phyloP scores from a whole-genome alignment of 2,113 vertebrate genomes.

The Piaya cayana region DNA sequence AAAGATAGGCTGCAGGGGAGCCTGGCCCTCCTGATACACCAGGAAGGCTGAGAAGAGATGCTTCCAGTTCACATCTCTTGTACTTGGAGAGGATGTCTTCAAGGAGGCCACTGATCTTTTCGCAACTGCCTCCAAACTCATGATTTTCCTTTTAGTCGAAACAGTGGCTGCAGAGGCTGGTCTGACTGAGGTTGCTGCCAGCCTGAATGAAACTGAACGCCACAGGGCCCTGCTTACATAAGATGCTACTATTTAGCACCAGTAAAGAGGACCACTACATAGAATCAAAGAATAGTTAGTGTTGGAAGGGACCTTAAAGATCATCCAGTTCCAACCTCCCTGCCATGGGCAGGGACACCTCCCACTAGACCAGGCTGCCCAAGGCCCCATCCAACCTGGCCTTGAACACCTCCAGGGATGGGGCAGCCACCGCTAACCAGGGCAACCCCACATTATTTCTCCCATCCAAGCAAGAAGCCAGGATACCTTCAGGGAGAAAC shows the following conservation, averaged over 20 bases:
- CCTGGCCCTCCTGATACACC: accelerated
- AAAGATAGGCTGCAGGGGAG: accelerated
- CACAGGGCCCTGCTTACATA: neutral
- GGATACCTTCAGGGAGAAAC: neutral
- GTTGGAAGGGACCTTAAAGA: no score
- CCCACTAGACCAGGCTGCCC: no score
- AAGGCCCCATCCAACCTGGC: no score
- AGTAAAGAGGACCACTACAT: accelerated
- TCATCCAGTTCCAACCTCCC: no score
- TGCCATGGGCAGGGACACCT: no score
- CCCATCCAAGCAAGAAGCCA: no score
- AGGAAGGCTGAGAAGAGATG: neutral
- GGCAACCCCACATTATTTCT: no score
- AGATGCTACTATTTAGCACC: accelerated
- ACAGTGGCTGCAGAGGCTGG: accelerated
- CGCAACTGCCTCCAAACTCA: neutral
- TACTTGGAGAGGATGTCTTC: accelerated
- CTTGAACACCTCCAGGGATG: no score
- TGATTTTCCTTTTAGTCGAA: neutral
- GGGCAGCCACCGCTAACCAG: no score
- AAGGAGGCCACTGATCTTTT: no score
- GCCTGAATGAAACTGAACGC: accelerated
- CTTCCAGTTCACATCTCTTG: no score
- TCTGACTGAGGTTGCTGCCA: accelerated
- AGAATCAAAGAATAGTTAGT: no score